A percentile compares a stretch with the other conserved stretches of the same genome.
Conservation (phyloP, 2,113 vertebrate genomes). For the Okapia johnstoni region DNA sequence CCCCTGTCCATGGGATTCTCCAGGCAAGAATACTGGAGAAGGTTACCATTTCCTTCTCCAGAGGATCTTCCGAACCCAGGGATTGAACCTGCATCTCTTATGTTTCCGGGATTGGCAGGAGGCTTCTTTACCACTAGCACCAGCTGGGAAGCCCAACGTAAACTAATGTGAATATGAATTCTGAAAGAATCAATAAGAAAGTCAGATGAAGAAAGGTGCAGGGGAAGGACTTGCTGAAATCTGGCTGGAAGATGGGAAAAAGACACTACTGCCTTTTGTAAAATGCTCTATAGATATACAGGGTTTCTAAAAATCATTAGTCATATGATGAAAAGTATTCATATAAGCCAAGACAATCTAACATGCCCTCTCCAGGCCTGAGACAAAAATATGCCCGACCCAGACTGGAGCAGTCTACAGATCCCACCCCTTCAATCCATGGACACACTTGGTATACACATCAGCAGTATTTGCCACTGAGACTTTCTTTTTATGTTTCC, state of each 20-base stretch:
- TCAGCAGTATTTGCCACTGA: neutral
- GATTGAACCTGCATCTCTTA: neutral
- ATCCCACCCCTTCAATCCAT: neutral
- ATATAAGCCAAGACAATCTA: neutral
- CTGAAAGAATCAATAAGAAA: neutral
- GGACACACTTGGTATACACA: too few relatives aligned
- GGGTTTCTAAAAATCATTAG: neutral
- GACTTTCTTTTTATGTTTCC: neutral
- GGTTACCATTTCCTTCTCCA: neutral
- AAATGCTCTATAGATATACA: neutral
- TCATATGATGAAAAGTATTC: neutral
- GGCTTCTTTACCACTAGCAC: neutral
- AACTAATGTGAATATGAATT: neutral
- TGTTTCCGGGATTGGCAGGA: neutral
- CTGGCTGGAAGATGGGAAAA: neutral
- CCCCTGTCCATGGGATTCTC: neutral
- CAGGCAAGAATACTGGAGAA: neutral
- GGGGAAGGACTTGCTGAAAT: neutral
- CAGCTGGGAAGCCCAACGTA: neutral
- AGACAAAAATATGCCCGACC: neutral
- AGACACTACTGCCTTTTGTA: neutral
- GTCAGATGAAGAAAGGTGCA: neutral
- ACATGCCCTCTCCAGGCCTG: neutral
- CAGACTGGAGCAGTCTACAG: too few relatives aligned
- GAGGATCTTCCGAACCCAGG: neutral